Percentiles rank a stretch among this genome's conserved stretches.
Conservation (phyloP, 2,797 vertebrate genomes). For the Macrochelys suwanniensis region DNA sequence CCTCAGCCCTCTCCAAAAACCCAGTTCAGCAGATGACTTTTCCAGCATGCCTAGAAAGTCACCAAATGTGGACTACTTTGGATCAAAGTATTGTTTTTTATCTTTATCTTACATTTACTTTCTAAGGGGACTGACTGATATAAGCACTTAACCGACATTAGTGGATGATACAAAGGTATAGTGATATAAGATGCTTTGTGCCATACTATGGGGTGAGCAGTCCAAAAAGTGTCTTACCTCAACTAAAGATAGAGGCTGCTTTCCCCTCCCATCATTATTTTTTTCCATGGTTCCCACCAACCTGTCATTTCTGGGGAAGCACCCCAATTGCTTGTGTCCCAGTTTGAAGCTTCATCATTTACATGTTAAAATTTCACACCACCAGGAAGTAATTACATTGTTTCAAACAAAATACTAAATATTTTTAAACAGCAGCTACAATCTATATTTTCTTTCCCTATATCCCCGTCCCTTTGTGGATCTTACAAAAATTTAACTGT, state of each 20-base stretch:
- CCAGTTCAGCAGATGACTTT: background rate
- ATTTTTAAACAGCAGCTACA: background rate
- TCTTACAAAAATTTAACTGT: fast-evolving
- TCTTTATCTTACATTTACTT: background rate
- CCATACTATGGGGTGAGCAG: background rate
- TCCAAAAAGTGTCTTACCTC: background rate
- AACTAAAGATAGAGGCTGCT: background rate
- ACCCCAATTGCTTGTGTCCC: background rate
- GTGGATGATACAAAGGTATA: background rate
- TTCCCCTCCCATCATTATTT: background rate
- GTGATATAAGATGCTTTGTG: background rate
- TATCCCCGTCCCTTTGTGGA: background rate
- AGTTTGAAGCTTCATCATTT: background rate
- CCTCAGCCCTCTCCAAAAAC: background rate
- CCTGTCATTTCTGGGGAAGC: background rate
- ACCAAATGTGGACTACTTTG: background rate
- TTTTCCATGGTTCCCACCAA: background rate
- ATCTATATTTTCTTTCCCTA: background rate
- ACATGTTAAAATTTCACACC: background rate
- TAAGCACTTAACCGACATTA: background rate
- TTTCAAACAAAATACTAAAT: background rate
- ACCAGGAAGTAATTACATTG: background rate
- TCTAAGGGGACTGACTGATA: background rate
- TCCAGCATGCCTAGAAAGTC: background rate
- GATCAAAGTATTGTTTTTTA: background rate